Conservation (phyloP, 1,140 invertebrate species). For the Arctopsyche grandis region DNA sequence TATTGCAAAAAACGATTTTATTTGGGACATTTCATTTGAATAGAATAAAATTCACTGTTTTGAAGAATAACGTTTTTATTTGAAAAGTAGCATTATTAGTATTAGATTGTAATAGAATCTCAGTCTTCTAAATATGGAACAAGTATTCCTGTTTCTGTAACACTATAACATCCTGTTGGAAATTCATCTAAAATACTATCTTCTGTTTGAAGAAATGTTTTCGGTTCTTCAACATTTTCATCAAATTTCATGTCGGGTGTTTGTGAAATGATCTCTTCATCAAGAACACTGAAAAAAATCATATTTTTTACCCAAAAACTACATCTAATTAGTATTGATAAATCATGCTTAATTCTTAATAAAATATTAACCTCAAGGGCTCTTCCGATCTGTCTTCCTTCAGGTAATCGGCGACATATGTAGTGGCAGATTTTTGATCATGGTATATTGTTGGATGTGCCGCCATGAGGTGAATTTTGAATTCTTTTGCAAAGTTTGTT, state of each 20-base stretch:
- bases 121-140: conserved; percentile 55
- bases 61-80: no score
- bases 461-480: conserved; percentile 72
- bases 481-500: conserved; percentile 74
- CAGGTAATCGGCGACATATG: conserved; percentile 47
- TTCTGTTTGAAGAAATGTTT: not conserved
- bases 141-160: conserved; percentile 59
- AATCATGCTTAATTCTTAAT: no score
- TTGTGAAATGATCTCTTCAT: not conserved
- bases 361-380: not conserved
- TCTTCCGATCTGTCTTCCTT: conserved; percentile 31
- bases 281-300: conserved; percentile 40
- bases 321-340: no score
- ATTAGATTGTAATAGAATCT: no score
- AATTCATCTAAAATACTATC: conserved; percentile 39
- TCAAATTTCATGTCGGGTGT: not conserved
- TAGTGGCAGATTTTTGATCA: conserved; percentile 62
- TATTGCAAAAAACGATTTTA: no score
- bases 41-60: no score
- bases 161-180: conserved; percentile 59
- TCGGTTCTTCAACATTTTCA: not conserved
- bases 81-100: no score
- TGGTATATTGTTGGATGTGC: conserved; percentile 64
- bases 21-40: no score
- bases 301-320: no score